phyloP scores from a whole-genome alignment of 2,797 vertebrate species.

The Kryptolebias ocellatus region DNA sequence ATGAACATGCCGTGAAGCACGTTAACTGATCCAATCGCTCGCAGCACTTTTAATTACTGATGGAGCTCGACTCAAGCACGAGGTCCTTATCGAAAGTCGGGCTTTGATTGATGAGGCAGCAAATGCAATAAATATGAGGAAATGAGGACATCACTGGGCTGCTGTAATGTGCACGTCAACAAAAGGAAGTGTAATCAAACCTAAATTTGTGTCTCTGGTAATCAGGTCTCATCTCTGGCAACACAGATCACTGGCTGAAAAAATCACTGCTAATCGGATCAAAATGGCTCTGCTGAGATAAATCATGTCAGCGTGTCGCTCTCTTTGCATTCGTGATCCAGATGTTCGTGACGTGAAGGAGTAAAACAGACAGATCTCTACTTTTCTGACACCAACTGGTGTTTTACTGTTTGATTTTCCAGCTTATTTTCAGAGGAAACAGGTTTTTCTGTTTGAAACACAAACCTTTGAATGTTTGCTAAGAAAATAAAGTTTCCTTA shows the following conservation, averaged over 20 bases:
- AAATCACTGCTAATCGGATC: constrained; percentile 50
- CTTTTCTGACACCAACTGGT: not conserved
- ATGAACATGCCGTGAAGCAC: constrained; percentile 32
- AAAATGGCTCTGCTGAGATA: constrained; percentile 41
- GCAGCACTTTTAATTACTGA: constrained; percentile 56
- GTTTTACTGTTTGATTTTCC: too few species aligned
- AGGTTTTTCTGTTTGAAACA: too few species aligned
- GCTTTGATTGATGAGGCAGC: constrained; percentile 54
- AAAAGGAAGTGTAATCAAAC: constrained; percentile 63
- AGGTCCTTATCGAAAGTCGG: constrained; percentile 16
- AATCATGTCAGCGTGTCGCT: constrained; percentile 43
- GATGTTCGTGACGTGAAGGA: not conserved
- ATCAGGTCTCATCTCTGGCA: constrained; percentile 48
- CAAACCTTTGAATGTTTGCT: too few species aligned
- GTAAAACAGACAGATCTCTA: too few species aligned
- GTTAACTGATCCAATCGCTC: constrained; percentile 37
- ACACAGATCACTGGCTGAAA: constrained; percentile 41
- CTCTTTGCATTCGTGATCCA: constrained; percentile 8
- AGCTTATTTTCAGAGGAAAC: too few species aligned
- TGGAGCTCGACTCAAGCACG: constrained; percentile 14
- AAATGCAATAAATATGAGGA: constrained; percentile 40
- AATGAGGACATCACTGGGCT: constrained; percentile 33
- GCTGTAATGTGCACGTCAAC: constrained; percentile 36
- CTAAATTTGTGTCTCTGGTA: constrained; percentile 37
- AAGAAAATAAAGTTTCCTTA: too few species aligned